Evolutionary conservation across 2,888 invertebrate genomes (phyloP).

Genomic region (Drosophila barbarae): DNA sequence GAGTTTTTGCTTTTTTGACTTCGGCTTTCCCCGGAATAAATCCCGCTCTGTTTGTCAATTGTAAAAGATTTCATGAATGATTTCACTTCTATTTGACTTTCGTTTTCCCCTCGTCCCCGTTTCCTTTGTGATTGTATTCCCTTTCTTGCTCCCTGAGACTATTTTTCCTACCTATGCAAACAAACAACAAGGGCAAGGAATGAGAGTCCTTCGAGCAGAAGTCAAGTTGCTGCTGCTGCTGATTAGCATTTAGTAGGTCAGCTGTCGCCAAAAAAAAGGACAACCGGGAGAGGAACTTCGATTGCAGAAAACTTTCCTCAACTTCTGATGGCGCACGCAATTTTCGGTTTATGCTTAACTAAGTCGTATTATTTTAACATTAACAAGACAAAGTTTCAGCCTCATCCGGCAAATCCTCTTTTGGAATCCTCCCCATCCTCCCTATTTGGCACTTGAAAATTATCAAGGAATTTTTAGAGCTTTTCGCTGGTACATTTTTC

Average conservation of each 20-base stretch:
- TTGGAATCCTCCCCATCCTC: neutral
- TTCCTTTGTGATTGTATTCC: conserved; percentile 15
- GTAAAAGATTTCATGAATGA: conserved; percentile 72
- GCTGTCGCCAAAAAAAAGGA: conserved; percentile 39
- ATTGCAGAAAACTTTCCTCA: conserved; percentile 42
- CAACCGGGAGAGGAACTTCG: conserved; percentile 12
- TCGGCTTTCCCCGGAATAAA: conserved; percentile 1
- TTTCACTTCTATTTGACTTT: conserved; percentile 69
- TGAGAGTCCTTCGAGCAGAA: conserved; percentile 50
- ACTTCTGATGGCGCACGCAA: conserved; percentile 42
- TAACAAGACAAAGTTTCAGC: conserved; percentile 53
- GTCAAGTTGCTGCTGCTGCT: conserved; percentile 48
- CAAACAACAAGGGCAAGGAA: conserved; percentile 8
- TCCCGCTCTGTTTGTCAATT: conserved; percentile 57
- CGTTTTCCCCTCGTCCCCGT: conserved; percentile 29
- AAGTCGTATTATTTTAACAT: conserved; percentile 70
- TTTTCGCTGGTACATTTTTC: conserved; percentile 12
- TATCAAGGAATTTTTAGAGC: conserved; percentile 23
- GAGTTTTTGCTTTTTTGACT: conserved; percentile 4
- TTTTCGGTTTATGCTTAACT: conserved; percentile 47
- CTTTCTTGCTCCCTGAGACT: conserved; percentile 7
- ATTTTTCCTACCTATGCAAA: conserved; percentile 35
- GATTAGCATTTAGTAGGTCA: conserved; percentile 75
- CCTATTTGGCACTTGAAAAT: conserved; percentile 1
- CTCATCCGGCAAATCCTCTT: conserved; percentile 32